A percentile compares a stretch with the other conserved stretches of the same genome.
phyloP scores from a whole-genome alignment of 2,113 vertebrate species.

The Tragelaphus buxtoni region DNA sequence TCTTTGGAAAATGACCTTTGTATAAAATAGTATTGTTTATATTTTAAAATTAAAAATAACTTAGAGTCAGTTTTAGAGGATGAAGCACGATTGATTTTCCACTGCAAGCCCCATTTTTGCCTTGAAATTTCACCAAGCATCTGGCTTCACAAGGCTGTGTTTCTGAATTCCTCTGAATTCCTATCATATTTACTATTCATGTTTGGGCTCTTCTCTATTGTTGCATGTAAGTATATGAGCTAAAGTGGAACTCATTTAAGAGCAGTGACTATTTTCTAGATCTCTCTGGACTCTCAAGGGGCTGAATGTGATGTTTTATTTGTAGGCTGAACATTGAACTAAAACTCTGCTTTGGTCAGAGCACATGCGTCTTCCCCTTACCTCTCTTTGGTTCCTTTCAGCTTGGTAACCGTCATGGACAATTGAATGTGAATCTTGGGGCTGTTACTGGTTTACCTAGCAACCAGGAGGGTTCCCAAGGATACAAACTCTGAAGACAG shows the following conservation, averaged over 20 bases:
- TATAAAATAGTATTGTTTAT: neutral
- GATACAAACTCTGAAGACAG: conserved; percentile 31
- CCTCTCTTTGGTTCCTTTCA: neutral
- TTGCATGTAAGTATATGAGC: neutral
- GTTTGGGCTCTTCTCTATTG: neutral
- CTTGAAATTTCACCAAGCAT: neutral
- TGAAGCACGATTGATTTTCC: neutral
- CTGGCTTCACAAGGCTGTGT: neutral
- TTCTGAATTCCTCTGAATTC: neutral
- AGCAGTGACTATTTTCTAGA: neutral
- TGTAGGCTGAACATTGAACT: neutral
- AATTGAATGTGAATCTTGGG: neutral
- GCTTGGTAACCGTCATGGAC: conserved; percentile 35
- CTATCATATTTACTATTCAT: neutral
- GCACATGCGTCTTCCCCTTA: neutral
- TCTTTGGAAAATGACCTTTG: neutral
- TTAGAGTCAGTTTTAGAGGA: neutral
- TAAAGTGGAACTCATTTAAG: neutral
- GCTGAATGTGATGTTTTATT: neutral
- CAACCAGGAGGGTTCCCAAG: conserved; percentile 35
- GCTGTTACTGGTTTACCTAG: conserved; percentile 12
- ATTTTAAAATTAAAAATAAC: conserved; percentile 13
- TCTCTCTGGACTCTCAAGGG: neutral
- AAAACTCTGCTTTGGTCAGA: neutral
- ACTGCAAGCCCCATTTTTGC: neutral